Base-by-base conservation (phyloP, 2,888 invertebrate species). In the Stenchaetothrips biformis region DNA sequence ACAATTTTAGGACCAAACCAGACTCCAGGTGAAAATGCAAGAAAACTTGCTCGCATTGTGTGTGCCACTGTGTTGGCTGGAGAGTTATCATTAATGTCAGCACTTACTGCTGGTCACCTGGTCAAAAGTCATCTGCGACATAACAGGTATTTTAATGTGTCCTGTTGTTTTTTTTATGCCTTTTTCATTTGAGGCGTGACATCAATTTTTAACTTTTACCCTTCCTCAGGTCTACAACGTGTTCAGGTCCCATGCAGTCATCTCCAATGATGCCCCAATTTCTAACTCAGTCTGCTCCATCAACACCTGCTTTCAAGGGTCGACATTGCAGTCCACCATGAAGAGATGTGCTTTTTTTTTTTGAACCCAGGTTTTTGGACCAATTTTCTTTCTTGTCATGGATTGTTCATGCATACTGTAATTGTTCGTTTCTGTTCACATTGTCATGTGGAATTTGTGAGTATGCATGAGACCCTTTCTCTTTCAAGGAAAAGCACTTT, bases 71-170 rank as follows among this genome's bases (percentile, higher is more conserved):
- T 99, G 11, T 89, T 99, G 85, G 99, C 99, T 9, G 99, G 98
- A n/a, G 99, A 99, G 87, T 88, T 99, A 53, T 98, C 98, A 82
- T 89, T 99, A 7, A 95, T 99, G 95, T 95, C 99, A 9, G 98
- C 99, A 0, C 89, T 99, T 82, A 94, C 97, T 62, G 96, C 97
- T 83, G 98, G 97, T 49, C 96, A 99, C 87, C 90, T 99, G 85
- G 99, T 99, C 80, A 93, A 93, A 85, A 98, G 98, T 85, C 99
- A 99, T 87, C 92, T 99, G 88, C 92, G 93, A 86, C 96, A 98
- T 86, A 99, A 99, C 87, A 91, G 98, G 90, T 97, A 80, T 2
- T 48, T 37, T 48, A 62, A 49, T 59, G 21, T 49, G 37, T 37
- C 4, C 37, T 37, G 37, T 37, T 37, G 37, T 37, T 4, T 1